These are phyloP conservation scores for Lampris megalopsis DNA, from an alignment of 2,113 vertebrate species.

Conservation along the genomic window DNA sequence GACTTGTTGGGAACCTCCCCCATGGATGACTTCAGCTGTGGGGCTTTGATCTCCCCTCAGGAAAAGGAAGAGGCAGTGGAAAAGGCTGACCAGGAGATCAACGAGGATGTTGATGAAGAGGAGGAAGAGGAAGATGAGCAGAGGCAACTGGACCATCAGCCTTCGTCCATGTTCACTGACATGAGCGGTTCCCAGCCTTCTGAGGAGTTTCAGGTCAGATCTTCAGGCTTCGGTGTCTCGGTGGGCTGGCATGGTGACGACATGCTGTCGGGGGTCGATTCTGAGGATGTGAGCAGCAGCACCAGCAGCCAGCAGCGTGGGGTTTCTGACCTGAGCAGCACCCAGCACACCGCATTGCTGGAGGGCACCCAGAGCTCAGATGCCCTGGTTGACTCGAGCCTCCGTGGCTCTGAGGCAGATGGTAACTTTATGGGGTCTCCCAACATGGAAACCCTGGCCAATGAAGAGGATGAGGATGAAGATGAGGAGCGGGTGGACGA, in stretches of 20 bases:
- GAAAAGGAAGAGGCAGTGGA: conserved; percentile 80
- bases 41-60: conserved; percentile 59
- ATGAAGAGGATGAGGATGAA: conserved; percentile 76
- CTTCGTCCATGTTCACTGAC: conserved; percentile 61
- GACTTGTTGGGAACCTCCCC: conserved; percentile 43
- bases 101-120: conserved; percentile 78
- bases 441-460: conserved; percentile 80
- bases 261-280: conserved; percentile 70
- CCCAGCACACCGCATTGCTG: conserved; percentile 70
- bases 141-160: conserved; percentile 67
- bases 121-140: conserved; percentile 72
- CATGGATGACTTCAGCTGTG: conserved; percentile 44
- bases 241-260: conserved; percentile 71
- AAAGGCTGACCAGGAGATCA: conserved; percentile 84
- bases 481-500: conserved; percentile 78
- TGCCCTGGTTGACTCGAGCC: conserved; percentile 71
- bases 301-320: conserved; percentile 74
- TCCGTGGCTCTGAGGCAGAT: conserved; percentile 77
- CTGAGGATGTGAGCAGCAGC: conserved; percentile 76
- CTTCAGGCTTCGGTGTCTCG: conserved; percentile 60
- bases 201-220: conserved; percentile 64
- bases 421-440: conserved; percentile 78
- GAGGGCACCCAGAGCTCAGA: conserved; percentile 79
- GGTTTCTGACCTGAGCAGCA: conserved; percentile 72
- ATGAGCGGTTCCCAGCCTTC: conserved; percentile 71